These are phyloP conservation scores for Peromyscus aztecus DNA, from an alignment of 2,797 vertebrate species.

Conservation along the genomic window DNA sequence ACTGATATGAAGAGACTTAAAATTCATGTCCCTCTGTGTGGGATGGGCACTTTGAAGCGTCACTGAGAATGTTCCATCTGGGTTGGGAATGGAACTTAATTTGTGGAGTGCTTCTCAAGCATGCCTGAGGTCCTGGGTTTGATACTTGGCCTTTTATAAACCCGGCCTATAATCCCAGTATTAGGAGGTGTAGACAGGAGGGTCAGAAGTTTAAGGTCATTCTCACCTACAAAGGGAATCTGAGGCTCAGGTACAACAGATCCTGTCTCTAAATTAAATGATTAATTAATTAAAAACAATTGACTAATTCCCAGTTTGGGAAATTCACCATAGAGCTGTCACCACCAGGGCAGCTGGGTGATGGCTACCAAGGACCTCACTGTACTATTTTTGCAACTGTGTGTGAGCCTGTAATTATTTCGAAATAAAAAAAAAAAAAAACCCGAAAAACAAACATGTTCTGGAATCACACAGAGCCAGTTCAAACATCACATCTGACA, in stretches of 20 bases:
- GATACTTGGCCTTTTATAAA: neutral
- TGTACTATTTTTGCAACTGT: neutral
- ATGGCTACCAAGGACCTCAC: neutral
- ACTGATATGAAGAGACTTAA: neutral
- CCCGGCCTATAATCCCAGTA: neutral
- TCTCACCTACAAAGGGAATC: neutral
- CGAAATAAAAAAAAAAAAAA: slow-evolving; percentile 35
- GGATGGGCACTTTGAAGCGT: neutral
- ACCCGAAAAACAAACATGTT: slow-evolving; percentile 14
- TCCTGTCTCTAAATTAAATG: neutral
- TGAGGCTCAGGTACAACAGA: neutral
- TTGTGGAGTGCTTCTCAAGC: too few species aligned
- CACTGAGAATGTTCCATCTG: neutral
- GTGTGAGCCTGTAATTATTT: slow-evolving; percentile 45
- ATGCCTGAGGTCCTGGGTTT: neutral
- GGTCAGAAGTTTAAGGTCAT: neutral
- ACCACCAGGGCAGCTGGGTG: neutral
- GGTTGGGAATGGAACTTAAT: neutral
- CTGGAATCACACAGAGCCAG: neutral
- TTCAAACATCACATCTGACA: neutral
- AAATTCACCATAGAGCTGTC: neutral
- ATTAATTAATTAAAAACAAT: neutral
- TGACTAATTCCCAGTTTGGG: neutral
- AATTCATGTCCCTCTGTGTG: neutral
- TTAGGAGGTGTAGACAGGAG: neutral